These are phyloP conservation scores for Theretra japonica DNA, from an alignment of 2,888 invertebrate species.

Conservation along the genomic window DNA sequence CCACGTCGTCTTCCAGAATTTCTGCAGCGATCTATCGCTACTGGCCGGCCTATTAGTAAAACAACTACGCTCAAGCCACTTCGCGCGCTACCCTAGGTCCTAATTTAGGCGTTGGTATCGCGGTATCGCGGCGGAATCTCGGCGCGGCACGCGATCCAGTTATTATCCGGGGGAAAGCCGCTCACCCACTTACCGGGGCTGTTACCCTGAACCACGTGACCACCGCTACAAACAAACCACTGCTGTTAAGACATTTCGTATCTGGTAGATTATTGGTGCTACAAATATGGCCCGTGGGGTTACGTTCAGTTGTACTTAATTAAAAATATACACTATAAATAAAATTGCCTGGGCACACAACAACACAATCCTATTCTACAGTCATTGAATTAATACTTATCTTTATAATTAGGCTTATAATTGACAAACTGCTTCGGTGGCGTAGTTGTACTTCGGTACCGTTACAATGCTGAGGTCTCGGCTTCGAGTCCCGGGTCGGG, in stretches of 20 bases:
- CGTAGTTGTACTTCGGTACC: no score
- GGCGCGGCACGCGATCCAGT: slow-evolving; percentile 60
- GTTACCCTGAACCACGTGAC: slow-evolving; percentile 28
- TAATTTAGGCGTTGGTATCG: slow-evolving; percentile 18
- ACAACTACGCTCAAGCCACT: slow-evolving; percentile 1
- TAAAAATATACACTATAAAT: no score
- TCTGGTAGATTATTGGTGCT: neutral
- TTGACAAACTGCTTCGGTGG: no score
- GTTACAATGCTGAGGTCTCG: no score
- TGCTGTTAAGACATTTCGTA: neutral
- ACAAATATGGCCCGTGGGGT: neutral
- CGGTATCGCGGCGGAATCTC: slow-evolving; percentile 39
- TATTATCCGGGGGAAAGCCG: slow-evolving; percentile 51
- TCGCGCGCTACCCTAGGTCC: neutral
- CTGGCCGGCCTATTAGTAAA: no score
- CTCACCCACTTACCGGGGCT: slow-evolving; percentile 34
- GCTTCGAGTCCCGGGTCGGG: no score
- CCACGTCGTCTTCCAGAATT: no score
- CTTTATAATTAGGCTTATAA: no score
- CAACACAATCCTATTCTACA: no score
- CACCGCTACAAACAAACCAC: neutral
- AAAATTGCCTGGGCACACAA: no score
- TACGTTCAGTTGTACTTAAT: neutral
- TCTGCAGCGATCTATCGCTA: no score
- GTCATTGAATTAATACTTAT: no score